These are phyloP conservation scores for Ectobius pallidus DNA, from an alignment of 2,888 invertebrate species.

Conservation along the genomic window DNA sequence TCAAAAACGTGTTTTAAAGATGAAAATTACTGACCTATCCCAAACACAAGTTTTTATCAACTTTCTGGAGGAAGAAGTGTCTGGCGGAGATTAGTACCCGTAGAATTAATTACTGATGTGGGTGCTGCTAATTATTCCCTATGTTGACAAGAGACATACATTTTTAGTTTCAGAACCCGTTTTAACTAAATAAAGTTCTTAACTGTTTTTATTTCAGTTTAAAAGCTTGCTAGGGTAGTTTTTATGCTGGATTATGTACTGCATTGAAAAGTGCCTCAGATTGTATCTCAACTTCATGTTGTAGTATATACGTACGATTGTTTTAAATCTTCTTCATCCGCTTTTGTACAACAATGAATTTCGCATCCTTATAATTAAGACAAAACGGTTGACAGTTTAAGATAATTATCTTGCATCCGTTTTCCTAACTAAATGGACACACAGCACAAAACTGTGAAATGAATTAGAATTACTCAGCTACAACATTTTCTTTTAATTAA, in stretches of 20 bases:
- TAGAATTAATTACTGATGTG: too few relatives aligned
- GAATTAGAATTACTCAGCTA: too few relatives aligned
- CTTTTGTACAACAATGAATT: background rate
- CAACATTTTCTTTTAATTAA: too few relatives aligned
- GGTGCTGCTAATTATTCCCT: too few relatives aligned
- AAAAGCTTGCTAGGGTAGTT: background rate
- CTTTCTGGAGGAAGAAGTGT: too few relatives aligned
- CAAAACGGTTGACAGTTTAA: background rate
- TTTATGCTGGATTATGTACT: background rate
- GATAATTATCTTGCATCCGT: background rate
- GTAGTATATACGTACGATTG: background rate
- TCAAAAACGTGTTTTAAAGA: too few relatives aligned
- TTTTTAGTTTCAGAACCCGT: background rate
- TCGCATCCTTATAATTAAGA: background rate
- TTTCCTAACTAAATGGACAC: too few relatives aligned
- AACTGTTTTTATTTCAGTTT: background rate
- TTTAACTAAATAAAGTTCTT: background rate
- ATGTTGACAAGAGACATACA: background rate
- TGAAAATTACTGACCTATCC: too few relatives aligned
- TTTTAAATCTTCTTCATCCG: background rate
- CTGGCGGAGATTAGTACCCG: too few relatives aligned
- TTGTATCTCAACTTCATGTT: background rate
- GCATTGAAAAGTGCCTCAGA: too few relatives aligned
- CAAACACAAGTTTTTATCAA: too few relatives aligned
- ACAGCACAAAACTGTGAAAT: too few relatives aligned